phyloP scores from a whole-genome alignment of 2,888 invertebrate genomes.

The Troides helena region DNA sequence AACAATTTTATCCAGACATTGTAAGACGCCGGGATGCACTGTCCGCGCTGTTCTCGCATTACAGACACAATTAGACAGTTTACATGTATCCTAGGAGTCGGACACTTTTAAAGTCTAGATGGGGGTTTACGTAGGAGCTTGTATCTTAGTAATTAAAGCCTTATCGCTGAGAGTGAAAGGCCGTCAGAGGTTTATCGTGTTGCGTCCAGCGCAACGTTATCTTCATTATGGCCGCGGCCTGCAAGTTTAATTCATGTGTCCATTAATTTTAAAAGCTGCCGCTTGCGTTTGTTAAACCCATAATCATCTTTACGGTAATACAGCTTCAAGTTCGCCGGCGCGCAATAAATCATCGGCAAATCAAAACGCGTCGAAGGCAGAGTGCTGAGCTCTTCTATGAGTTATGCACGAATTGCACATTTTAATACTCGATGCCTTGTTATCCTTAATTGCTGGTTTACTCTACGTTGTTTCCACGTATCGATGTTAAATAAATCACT shows the following conservation, averaged over 20 bases:
- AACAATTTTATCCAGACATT: constrained; percentile 20
- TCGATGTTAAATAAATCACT: constrained; percentile 26
- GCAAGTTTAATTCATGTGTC: constrained; percentile 72
- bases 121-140: constrained; percentile 33
- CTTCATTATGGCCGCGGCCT: constrained; percentile 70
- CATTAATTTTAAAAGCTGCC: constrained; percentile 74
- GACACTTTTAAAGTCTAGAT: constrained; percentile 32
- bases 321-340: constrained; percentile 51
- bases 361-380: constrained; percentile 57
- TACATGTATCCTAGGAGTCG: constrained; percentile 30
- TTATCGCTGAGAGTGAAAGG: constrained; percentile 66
- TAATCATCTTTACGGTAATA: constrained; percentile 66
- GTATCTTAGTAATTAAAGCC: constrained; percentile 72
- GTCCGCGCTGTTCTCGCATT: constrained; percentile 5
- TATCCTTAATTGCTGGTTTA: constrained; percentile 49
- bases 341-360: constrained; percentile 66
- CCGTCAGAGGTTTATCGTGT: constrained; percentile 71
- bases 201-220: constrained; percentile 66
- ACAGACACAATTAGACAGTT: constrained; percentile 30
- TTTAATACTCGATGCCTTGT: constrained; percentile 41
- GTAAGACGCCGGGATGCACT: constrained; percentile 19
- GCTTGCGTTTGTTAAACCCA: constrained; percentile 64
- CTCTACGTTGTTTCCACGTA: constrained; percentile 35
- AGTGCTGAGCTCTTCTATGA: constrained; percentile 43
- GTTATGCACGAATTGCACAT: constrained; percentile 52